phyloP scores from a whole-genome alignment of 2,888 invertebrate species.

The Diadegma fenestrale region DNA sequence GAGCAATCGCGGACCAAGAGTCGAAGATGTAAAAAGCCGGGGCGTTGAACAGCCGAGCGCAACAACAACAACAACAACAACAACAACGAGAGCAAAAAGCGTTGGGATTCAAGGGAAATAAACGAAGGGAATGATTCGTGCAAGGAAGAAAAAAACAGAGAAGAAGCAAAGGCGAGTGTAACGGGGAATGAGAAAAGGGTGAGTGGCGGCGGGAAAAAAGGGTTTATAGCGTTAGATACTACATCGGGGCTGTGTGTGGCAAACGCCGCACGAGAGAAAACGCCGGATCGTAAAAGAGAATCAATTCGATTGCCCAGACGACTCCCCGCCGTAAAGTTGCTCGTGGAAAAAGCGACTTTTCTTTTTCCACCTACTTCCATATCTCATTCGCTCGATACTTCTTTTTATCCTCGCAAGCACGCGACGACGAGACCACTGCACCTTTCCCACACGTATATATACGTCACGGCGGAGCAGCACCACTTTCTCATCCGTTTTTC shows the following conservation, averaged over 20 bases:
- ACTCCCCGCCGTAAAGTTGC: slow-evolving; percentile 47
- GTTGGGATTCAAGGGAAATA: slow-evolving; percentile 12
- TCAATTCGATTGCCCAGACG: slow-evolving; percentile 82
- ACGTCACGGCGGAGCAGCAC: neutral
- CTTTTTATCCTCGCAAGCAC: slow-evolving; percentile 61
- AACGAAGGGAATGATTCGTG: slow-evolving; percentile 15
- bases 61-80: neutral
- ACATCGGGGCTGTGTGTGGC: slow-evolving; percentile 39
- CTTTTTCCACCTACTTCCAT: slow-evolving; percentile 50
- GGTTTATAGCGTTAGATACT: slow-evolving; percentile 46
- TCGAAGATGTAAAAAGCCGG: slow-evolving; percentile 37
- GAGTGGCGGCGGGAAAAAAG: slow-evolving; percentile 42
- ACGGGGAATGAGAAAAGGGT: neutral
- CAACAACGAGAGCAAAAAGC: neutral
- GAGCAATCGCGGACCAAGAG: slow-evolving; percentile 55
- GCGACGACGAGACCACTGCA: neutral
- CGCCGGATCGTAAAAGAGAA: slow-evolving; percentile 82
- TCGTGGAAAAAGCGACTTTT: slow-evolving; percentile 12
- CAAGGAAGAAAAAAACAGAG: slow-evolving; percentile 10
- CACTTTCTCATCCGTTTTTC: slow-evolving; percentile 67
- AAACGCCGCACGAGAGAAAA: slow-evolving; percentile 72
- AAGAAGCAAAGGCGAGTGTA: neutral
- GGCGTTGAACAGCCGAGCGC: neutral
- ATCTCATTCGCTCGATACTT: slow-evolving; percentile 68
- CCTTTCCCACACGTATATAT: slow-evolving; percentile 41